phyloP scores from a whole-genome alignment of 1,140 invertebrate genomes.

The Drosophila miranda region DNA sequence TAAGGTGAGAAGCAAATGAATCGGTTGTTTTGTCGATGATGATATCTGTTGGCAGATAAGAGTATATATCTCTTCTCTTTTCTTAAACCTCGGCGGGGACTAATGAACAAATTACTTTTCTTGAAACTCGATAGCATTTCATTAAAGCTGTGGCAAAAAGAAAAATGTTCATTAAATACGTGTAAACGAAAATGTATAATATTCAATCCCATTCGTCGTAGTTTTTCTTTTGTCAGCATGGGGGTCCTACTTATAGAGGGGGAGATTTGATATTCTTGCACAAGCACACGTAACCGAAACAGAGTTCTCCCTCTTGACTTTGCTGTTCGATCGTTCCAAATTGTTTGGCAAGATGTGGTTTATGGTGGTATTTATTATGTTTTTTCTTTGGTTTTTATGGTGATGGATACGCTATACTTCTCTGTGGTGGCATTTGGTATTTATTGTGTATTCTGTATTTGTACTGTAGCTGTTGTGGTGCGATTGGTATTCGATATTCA shows the following conservation, averaged over 20 bases:
- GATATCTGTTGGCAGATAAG: constrained; percentile 25
- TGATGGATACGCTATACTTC: constrained; percentile 74
- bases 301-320: constrained; percentile 37
- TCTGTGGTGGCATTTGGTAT: constrained; percentile 61
- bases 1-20: constrained; percentile 64
- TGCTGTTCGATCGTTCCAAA: constrained; percentile 12
- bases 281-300: constrained; percentile 65
- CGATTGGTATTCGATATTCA: constrained; percentile 79
- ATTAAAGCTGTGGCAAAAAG: constrained; percentile 68
- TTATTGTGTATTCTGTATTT: constrained; percentile 55
- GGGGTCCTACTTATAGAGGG: constrained; percentile 38
- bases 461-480: constrained; percentile 71
- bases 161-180: constrained; percentile 83
- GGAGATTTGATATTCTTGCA: constrained; percentile 34
- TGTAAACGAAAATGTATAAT: constrained; percentile 83
- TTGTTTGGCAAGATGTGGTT: constrained; percentile 31
- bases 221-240: constrained; percentile 50
- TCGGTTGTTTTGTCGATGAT: constrained; percentile 14
- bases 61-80: constrained; percentile 34
- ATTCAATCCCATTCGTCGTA: constrained; percentile 82
- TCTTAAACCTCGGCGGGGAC: constrained; percentile 40
- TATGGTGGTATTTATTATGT: constrained; percentile 38
- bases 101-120: constrained; percentile 78
- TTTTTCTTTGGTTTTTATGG: constrained; percentile 28
- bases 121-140: constrained; percentile 48